phyloP scores from a whole-genome alignment of 1,140 invertebrate genomes.

The Galleria mellonella region DNA sequence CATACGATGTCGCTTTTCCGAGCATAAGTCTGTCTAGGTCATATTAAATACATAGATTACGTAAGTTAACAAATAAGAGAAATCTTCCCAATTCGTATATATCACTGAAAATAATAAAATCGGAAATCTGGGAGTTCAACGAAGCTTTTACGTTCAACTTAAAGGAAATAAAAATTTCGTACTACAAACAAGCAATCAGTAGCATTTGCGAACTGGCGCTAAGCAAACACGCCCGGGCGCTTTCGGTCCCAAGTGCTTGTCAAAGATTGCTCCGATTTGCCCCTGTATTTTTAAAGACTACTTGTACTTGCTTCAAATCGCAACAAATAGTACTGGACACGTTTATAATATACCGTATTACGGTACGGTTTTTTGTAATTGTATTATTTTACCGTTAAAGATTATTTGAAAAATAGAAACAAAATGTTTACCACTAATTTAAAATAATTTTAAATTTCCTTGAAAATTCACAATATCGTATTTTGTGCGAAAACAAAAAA shows the following conservation, averaged over 20 bases:
- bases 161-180: conserved; percentile 53
- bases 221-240: conserved; percentile 38
- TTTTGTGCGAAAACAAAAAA: too few relatives aligned
- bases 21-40: too few relatives aligned
- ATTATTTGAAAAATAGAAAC: too few relatives aligned
- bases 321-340: too few relatives aligned
- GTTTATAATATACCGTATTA: too few relatives aligned
- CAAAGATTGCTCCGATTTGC: conserved; percentile 39
- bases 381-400: too few relatives aligned
- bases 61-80: neutral
- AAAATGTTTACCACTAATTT: too few relatives aligned
- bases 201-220: conserved; percentile 54
- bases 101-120: conserved; percentile 5
- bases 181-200: conserved; percentile 64
- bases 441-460: too few relatives aligned
- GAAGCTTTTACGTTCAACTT: conserved; percentile 27
- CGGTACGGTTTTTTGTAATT: too few relatives aligned
- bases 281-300: conserved; percentile 16
- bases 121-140: conserved; percentile 22
- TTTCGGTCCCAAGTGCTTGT: conserved; percentile 38
- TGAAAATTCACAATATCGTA: too few relatives aligned
- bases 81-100: neutral
- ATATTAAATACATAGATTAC: too few relatives aligned
- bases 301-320: neutral
- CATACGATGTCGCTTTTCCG: too few relatives aligned